Evolutionary conservation across 2,113 vertebrate species (phyloP), one percentile per base, ranked within the genome.

Genomic region (Ramphastos sulfuratus): DNA sequence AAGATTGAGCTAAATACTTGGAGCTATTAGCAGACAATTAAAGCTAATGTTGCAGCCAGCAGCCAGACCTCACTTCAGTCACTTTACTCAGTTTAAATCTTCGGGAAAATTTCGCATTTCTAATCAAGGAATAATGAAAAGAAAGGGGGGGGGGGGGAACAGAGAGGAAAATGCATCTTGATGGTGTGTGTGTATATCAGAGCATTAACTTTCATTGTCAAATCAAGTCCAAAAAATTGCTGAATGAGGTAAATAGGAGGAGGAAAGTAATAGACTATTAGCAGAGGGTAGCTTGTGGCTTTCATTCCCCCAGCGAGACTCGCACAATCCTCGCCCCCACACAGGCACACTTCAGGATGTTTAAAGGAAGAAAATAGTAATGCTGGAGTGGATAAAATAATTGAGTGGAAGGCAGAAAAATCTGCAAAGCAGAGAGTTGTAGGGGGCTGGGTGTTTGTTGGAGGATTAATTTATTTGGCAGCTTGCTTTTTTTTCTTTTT

Each of bases 201-300:
- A 83, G 85, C 96, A 90, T 96, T 92, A 95, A 92, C 77, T 96
- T 86, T 58, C 93, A 93, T 86, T 90, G 93, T 95, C 80, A 78
- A 88, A 93, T 64, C 88, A 75, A 86, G 76, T 21, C 9, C 21
- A 50, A 23, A 15, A 76, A 93, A 67, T 46, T 93, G 93, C 61
- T 84, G 92, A 94, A 74, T n/a, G 90, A 78, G 86, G 88, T 92
- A 88, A 90, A 85, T 60, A 77, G 2, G 74, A 86, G 70, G 58
- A 81, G 77, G 72, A 81, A 24, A 35, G 79, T 44, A 55, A 80
- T 60, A 82, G 82, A 9, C 77, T 86, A 90, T 95, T 84, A 75
- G 42, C 70, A 82, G 69, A 44, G 7, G 39, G 64, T 42, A 72
- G 88, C 88, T 88, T 16, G 12, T 86, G 92, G 58, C 87, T 90